Evolutionary conservation across 1,140 invertebrate species (phyloP).

Genomic region (Eufriesea mexicana): DNA sequence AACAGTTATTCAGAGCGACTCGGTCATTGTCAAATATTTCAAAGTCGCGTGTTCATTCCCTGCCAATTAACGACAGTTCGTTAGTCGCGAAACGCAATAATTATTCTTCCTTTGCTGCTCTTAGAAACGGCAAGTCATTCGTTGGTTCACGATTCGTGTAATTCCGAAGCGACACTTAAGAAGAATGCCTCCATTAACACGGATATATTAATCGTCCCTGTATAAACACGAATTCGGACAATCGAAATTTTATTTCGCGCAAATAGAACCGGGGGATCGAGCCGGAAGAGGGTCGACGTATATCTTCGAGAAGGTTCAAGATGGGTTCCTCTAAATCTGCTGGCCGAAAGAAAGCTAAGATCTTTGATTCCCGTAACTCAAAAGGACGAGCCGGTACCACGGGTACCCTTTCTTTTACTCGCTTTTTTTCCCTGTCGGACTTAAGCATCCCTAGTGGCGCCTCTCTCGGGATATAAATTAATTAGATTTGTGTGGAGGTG

Average conservation of each 20-base stretch:
- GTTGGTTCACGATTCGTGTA: not conserved
- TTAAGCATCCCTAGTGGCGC: conserved; percentile 73
- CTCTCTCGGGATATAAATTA: conserved; percentile 80
- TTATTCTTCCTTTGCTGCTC: not conserved
- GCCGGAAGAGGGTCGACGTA: not conserved
- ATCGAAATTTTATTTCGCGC: not conserved
- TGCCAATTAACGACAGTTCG: conserved; percentile 19
- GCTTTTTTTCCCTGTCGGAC: conserved; percentile 44
- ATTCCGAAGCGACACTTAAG: not conserved
- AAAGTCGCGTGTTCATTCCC: conserved; percentile 31
- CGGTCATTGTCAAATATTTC: conserved; percentile 15
- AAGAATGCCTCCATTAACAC: not conserved
- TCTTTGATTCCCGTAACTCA: conserved; percentile 24
- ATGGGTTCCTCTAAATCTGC: not conserved
- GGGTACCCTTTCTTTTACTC: conserved; percentile 8
- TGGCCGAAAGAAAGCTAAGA: not conserved
- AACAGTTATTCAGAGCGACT: conserved; percentile 17
- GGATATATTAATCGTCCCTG: not conserved
- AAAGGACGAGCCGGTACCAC: conserved; percentile 7
- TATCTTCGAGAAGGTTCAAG: not conserved
- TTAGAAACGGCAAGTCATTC: not conserved
- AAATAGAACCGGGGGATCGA: not conserved
- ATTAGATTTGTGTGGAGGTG: conserved; percentile 82
- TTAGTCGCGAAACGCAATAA: not conserved
- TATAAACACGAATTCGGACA: not conserved